Evolutionary conservation across 2,113 vertebrate species (phyloP).

Genomic region (Protobothrops mucrosquamatus): DNA sequence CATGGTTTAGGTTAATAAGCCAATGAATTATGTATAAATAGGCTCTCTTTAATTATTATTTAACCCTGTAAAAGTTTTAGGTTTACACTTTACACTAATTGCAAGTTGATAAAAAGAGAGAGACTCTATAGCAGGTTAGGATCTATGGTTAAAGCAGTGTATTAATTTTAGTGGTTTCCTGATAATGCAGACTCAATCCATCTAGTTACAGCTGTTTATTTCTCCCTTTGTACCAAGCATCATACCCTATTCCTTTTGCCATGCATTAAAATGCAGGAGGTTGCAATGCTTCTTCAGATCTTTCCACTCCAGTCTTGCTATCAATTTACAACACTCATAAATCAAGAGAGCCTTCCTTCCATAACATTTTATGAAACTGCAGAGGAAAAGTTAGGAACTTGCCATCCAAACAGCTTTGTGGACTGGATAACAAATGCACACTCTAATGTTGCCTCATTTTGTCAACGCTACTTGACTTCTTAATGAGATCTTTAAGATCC

Average conservation of each 20-base stretch:
- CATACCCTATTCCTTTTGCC: accelerated
- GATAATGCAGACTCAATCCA: background rate
- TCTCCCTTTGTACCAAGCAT: background rate
- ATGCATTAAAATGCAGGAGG: constrained; percentile 38
- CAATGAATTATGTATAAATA: background rate
- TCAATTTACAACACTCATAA: constrained; percentile 67
- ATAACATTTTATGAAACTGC: constrained; percentile 66
- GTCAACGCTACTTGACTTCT: constrained; percentile 65
- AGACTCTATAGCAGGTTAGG: background rate
- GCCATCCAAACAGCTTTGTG: constrained; percentile 57
- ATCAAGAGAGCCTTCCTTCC: constrained; percentile 48
- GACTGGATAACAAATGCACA: constrained; percentile 64
- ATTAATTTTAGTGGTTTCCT: background rate
- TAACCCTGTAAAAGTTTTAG: background rate
- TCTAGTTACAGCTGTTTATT: background rate
- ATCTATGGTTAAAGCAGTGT: background rate
- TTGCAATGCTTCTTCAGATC: constrained; percentile 51
- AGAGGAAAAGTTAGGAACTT: constrained; percentile 56
- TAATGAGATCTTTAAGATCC: constrained; percentile 67
- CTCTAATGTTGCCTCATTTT: constrained; percentile 65
- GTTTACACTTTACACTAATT: background rate
- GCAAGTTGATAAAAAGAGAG: background rate
- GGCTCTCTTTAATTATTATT: background rate
- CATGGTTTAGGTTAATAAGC: background rate
- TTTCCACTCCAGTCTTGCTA: constrained; percentile 63